Evolutionary conservation across 92 coral and sea anemone species (phyloP), one percentile per base, ranked within the genome.

Genomic region (Porites divaricata): DNA sequence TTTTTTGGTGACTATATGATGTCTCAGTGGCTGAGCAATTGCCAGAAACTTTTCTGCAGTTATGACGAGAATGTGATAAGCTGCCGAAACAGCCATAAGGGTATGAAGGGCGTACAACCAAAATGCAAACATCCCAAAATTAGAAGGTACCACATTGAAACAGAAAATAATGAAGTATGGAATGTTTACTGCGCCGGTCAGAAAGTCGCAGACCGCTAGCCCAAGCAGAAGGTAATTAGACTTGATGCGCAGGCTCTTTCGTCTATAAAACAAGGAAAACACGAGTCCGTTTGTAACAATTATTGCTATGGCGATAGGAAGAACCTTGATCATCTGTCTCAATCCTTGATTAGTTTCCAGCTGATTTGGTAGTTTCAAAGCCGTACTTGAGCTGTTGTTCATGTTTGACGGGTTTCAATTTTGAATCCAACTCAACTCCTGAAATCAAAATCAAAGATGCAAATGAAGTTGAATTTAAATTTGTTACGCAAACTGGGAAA

Each of bases 11-110:
- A 88, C 74, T 3, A 80, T 70, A 45, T 86, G 92, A 54, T 93
- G 97, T 63, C 86, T 81, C 0, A 93, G 79, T 11, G 97, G 97
- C 45, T 83, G 85, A 6, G 83, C 70, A 26, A 93, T 91, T 4
- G 97, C 97, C 26, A 93, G 70, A 83, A 91, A 89, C 78, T 89
- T 91, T 70, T 93, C 97, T 16, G 79, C 88, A 8, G 95, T 93
- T 35, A 92, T 90, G 19, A 74, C 72, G 1, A 92, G 86, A 6
- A 93, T 93, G 62, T 93, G 97, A 63, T 79, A 93, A 20, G 88
- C 89, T 10, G 93, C 85, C 3, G 91, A 85, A 35, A 89, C 70
- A 1, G 97, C 92, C 45, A 86, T 75, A 12, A 91, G 77, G 68
- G 81, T 90, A 24, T 63, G 80, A 2, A 87, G 11, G 8, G 74